Base-by-base conservation (phyloP, 2,797 vertebrate species). In the Pangasius krempfi region DNA sequence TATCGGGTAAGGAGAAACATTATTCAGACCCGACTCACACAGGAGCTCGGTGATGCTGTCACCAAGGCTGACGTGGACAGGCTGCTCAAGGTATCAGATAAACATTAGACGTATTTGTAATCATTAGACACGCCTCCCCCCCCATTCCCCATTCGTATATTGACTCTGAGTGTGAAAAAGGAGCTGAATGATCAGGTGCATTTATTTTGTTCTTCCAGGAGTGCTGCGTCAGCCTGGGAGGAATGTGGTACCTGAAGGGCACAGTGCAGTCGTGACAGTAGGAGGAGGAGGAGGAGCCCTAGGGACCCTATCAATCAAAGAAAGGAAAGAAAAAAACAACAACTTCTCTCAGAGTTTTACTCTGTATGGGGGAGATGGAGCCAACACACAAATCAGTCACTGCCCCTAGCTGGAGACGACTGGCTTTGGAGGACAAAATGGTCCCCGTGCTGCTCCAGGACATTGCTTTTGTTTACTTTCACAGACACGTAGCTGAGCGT, bases 231-330 rank as follows among this genome's bases (percentile, higher is more conserved):
- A 98, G 98, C 94, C 93, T 97, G 0, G 97, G 97, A 0, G 98
- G 98, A 5, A 98, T 98, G 97, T 99, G 99, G 99, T 99, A 99
- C 92, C 97, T 99, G 88, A 99, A 98, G 92, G 98, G 99, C 88
- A 99, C 99, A 0, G 95, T 97, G 33, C 98, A 96, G 90, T 99
- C 98, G 86, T 99, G 98, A 99, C 97, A 88, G 70, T 94, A n/a
- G n/a, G n/a, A 93, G 96, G 94, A 89, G 3, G 37, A 37, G 89
- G 37, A 37, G 89, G 64, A 68, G 37, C 85, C 90, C 73, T 79
- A 18, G 89, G 72, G 84, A 75, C 73, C 88, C 90, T 66, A 20
- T 91, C 70, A 33, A 86, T 90, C 91, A 87, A 90, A 80, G 56
- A 62, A 91, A 88, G 44, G 72, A 91, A 89, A 93, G 88, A 4